phyloP scores from a whole-genome alignment of 2,888 invertebrate genomes.

The Sphaerophoria rueppellii region DNA sequence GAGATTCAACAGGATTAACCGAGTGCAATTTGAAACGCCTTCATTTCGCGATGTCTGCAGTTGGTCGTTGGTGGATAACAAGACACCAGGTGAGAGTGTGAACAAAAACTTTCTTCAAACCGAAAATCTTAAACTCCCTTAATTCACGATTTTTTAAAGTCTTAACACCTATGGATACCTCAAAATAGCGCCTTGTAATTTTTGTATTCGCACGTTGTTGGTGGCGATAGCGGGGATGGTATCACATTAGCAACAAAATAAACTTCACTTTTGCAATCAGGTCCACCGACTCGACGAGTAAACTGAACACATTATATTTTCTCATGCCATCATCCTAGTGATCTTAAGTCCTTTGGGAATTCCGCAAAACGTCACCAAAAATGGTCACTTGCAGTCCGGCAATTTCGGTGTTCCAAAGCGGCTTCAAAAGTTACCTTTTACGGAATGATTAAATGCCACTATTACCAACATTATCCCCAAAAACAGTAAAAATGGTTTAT shows the following conservation, averaged over 20 bases:
- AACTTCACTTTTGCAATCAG: not conserved
- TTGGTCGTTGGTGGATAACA: constrained; percentile 36
- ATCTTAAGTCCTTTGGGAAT: constrained; percentile 18
- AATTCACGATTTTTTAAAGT: too few species aligned
- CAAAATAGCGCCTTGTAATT: too few species aligned
- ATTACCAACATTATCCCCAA: constrained; percentile 59
- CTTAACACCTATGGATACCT: too few species aligned
- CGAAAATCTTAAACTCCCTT: too few species aligned
- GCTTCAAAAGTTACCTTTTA: constrained; percentile 51
- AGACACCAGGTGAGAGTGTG: constrained; percentile 38
- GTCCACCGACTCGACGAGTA: not conserved
- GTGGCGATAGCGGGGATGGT: not conserved
- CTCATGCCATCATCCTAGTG: not conserved
- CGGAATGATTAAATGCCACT: constrained; percentile 67
- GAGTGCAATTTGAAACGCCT: constrained; percentile 58
- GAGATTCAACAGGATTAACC: constrained; percentile 48
- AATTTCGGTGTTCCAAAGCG: constrained; percentile 45
- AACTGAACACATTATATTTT: constrained; percentile 6
- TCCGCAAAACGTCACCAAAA: constrained; percentile 28
- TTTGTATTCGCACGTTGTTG: too few species aligned
- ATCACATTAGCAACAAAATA: not conserved
- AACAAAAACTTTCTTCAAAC: too few species aligned
- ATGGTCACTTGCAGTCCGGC: constrained; percentile 44
- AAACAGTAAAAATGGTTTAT: constrained; percentile 59
- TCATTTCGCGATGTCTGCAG: constrained; percentile 27